These are phyloP conservation scores for Holothuria scabra DNA, from an alignment of 53 echinoderm and acorn worm genomes.

Conservation along the genomic window DNA sequence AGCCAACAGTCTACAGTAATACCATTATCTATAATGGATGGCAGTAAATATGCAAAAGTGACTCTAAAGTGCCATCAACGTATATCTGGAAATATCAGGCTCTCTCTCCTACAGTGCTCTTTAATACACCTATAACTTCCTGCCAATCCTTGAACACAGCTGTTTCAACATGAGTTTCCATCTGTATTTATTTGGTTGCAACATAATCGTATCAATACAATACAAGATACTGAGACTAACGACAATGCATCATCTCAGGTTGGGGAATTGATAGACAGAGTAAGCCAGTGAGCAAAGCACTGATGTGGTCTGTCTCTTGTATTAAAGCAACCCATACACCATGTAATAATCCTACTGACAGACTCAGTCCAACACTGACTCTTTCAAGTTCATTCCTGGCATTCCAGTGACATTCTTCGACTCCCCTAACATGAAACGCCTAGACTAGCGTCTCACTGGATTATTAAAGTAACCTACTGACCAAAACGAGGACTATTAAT, in stretches of 20 bases:
- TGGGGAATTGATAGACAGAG: background rate
- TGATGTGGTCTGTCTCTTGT: background rate
- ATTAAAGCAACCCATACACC: background rate
- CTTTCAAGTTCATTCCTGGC: conserved; percentile 5
- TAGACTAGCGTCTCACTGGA: background rate
- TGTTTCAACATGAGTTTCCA: background rate
- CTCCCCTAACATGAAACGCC: conserved; percentile 17
- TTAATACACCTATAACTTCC: too few relatives aligned
- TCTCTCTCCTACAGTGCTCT: too few relatives aligned
- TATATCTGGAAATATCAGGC: too few relatives aligned
- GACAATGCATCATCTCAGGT: too few relatives aligned
- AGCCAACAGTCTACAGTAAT: too few relatives aligned
- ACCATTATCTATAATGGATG: too few relatives aligned
- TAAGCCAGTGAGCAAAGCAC: background rate
- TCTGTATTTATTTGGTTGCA: conserved; percentile 22
- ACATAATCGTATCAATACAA: background rate
- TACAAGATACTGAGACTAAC: background rate
- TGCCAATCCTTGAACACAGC: too few relatives aligned
- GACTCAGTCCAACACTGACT: background rate
- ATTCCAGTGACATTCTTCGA: conserved; percentile 33
- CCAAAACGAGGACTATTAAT: conserved; percentile 15
- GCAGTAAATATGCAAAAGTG: too few relatives aligned
- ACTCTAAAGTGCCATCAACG: too few relatives aligned
- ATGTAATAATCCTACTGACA: background rate
- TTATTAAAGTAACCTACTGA: conserved; percentile 19